These are phyloP conservation scores for Cynopterus sphinx DNA, from an alignment of 2,797 vertebrate species.

Conservation along the genomic window DNA sequence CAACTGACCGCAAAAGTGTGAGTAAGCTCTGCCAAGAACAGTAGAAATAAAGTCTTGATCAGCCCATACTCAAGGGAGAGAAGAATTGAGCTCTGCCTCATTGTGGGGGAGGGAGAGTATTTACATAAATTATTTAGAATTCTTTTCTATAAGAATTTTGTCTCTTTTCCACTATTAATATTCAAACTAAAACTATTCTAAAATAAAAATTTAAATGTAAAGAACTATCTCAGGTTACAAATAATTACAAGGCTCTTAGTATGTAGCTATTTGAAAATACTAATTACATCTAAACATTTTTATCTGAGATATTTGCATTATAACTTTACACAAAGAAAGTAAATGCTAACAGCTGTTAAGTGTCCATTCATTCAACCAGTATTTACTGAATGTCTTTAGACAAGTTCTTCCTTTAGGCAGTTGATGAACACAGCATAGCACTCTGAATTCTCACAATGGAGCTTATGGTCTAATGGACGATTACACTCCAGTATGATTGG, in stretches of 20 bases:
- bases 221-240: not conserved
- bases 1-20: no score
- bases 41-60: no score
- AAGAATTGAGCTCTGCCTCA: not conserved
- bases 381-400: not conserved
- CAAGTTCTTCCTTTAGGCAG: not conserved
- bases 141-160: not conserved
- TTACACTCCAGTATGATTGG: not conserved
- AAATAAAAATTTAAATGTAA: not conserved
- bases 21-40: no score
- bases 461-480: not conserved
- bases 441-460: not conserved
- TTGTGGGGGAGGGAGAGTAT: not conserved
- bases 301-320: not conserved
- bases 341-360: not conserved
- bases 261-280: not conserved
- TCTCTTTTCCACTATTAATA: not conserved
- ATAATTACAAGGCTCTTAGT: not conserved
- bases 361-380: not conserved
- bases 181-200: not conserved
- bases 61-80: not conserved
- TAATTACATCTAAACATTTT: not conserved
- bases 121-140: not conserved
- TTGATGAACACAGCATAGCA: not conserved
- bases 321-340: not conserved